Conservation (phyloP, 2,888 invertebrate species). For the Agrotis clavis region DNA sequence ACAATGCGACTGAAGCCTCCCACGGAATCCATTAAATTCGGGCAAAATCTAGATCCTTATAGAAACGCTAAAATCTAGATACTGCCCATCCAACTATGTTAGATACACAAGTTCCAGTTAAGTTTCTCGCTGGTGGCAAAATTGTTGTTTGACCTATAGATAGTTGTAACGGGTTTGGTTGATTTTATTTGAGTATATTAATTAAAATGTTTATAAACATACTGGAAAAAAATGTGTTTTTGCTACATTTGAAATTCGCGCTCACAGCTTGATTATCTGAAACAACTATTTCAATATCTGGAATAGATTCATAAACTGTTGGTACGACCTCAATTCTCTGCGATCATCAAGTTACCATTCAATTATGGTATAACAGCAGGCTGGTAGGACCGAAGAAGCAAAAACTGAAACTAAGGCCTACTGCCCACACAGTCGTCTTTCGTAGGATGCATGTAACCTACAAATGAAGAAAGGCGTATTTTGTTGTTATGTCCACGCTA, state of each 20-base stretch:
- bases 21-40: conserved; percentile 1
- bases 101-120: too few relatives aligned
- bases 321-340: background rate
- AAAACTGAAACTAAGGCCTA: background rate
- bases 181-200: too few relatives aligned
- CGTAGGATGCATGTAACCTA: too few relatives aligned
- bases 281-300: background rate
- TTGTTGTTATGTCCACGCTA: too few relatives aligned
- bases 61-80: too few relatives aligned
- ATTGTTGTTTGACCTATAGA: too few relatives aligned
- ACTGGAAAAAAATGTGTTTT: background rate
- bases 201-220: too few relatives aligned
- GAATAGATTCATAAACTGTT: conserved; percentile 7
- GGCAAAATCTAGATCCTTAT: background rate
- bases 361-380: background rate
- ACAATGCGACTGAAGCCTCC: background rate
- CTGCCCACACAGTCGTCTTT: too few relatives aligned
- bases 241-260: background rate
- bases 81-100: too few relatives aligned
- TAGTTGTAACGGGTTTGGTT: too few relatives aligned
- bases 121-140: too few relatives aligned
- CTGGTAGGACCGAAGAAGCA: background rate
- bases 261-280: background rate
- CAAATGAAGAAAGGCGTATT: too few relatives aligned
- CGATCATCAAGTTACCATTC: background rate